A percentile compares a stretch with the other conserved stretches of the same genome.
Evolutionary conservation across 2,888 invertebrate species (phyloP).

Genomic region (Pammene fasciana): DNA sequence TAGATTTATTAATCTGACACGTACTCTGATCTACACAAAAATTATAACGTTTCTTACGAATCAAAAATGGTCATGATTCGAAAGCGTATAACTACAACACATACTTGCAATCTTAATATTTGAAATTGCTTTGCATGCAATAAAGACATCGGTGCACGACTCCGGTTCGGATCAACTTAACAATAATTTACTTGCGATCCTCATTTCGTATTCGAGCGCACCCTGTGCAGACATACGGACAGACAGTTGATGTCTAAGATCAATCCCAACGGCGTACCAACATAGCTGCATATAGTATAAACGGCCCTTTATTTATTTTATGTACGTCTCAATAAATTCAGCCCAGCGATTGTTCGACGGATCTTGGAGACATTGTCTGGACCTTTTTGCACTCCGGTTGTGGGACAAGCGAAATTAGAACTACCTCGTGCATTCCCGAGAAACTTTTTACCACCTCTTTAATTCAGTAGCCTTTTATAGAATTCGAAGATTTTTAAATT

Average conservation of each 20-base stretch:
- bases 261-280: constrained; percentile 67
- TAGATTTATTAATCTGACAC: too few relatives aligned
- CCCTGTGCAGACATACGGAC: constrained; percentile 59
- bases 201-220: constrained; percentile 45
- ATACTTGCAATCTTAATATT: background rate
- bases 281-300: constrained; percentile 1
- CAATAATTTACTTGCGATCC: constrained; percentile 33
- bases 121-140: constrained; percentile 5
- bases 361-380: constrained; percentile 32
- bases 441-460: constrained; percentile 38
- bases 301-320: constrained; percentile 38
- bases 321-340: constrained; percentile 41
- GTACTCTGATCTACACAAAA: too few relatives aligned
- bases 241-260: constrained; percentile 79
- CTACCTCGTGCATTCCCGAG: constrained; percentile 25
- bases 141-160: constrained; percentile 19
- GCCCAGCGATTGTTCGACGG: constrained; percentile 38
- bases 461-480: constrained; percentile 18
- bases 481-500: constrained; percentile 22
- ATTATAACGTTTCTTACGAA: too few relatives aligned
- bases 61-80: too few relatives aligned
- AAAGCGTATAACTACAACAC: too few relatives aligned
- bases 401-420: constrained; percentile 40
- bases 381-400: constrained; percentile 33
- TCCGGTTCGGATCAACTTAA: constrained; percentile 1